Conservation (phyloP, 2,797 vertebrate genomes). For the Phoeniculus purpureus region DNA sequence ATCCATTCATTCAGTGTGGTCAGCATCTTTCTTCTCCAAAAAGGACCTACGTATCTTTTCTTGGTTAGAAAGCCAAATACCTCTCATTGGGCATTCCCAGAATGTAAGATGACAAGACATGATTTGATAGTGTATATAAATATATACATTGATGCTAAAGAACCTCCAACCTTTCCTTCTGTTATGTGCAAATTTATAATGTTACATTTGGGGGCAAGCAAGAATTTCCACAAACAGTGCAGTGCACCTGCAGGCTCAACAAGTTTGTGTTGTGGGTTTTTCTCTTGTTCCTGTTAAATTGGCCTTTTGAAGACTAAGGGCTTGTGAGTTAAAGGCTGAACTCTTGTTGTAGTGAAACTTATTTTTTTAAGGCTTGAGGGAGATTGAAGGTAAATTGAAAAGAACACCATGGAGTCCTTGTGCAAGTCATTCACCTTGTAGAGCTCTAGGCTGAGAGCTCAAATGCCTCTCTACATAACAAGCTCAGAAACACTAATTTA, state of each 20-base stretch:
- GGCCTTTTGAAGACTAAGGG: slow-evolving; percentile 39
- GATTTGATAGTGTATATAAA: neutral
- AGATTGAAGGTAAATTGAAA: slow-evolving; percentile 56
- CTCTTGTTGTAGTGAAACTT: slow-evolving; percentile 27
- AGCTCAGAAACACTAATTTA: slow-evolving; percentile 60
- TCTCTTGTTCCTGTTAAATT: slow-evolving; percentile 39
- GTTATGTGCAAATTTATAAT: neutral
- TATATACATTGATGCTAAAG: neutral
- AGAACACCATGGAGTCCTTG: slow-evolving; percentile 35
- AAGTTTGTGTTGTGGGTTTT: neutral
- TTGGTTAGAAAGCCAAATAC: neutral
- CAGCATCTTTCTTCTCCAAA: neutral
- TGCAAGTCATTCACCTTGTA: slow-evolving; percentile 65
- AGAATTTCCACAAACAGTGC: neutral
- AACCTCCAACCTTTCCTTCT: neutral
- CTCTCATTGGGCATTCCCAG: neutral
- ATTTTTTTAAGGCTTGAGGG: slow-evolving; percentile 42
- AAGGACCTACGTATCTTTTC: neutral
- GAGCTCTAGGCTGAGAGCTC: slow-evolving; percentile 54
- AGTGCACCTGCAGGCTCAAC: neutral
- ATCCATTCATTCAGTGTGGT: neutral
- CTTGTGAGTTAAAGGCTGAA: slow-evolving; percentile 50
- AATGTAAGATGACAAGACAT: neutral
- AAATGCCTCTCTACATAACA: slow-evolving; percentile 60
- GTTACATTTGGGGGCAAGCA: neutral